phyloP scores from a whole-genome alignment of 1,140 invertebrate genomes.

The Brachionus paranguensis region DNA sequence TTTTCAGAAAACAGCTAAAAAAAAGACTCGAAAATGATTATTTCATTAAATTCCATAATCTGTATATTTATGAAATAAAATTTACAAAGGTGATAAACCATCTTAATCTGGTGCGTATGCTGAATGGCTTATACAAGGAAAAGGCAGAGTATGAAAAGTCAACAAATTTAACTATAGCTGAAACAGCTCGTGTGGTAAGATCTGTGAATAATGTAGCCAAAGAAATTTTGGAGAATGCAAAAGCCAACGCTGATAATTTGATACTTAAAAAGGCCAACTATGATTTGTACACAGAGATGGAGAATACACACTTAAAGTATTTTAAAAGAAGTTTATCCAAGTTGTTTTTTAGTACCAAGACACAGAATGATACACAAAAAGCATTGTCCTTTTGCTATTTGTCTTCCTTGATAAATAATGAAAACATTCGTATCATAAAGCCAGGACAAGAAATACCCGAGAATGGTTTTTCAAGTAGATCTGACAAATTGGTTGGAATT shows the following conservation, averaged over 20 bases:
- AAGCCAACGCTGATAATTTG: not conserved
- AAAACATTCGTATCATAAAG: not conserved
- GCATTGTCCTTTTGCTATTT: not conserved
- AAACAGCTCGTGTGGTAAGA: not conserved
- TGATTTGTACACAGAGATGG: not conserved
- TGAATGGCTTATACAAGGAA: conserved; percentile 6
- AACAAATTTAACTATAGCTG: not conserved
- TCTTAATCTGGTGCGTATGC: not conserved
- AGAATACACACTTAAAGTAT: not conserved
- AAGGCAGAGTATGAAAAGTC: not conserved
- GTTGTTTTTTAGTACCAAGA: not conserved
- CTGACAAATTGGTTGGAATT: not conserved
- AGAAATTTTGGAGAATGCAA: not conserved
- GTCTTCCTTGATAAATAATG: conserved; percentile 15
- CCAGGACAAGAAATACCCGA: not conserved
- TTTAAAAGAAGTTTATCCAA: not conserved
- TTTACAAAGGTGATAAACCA: conserved; percentile 6
- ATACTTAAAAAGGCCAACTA: not conserved
- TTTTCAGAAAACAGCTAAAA: not conserved
- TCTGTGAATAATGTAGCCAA: not conserved
- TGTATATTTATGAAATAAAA: conserved; percentile 15
- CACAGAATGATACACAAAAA: conserved; percentile 3
- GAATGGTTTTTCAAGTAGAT: not conserved
- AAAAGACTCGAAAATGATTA: conserved; percentile 24
- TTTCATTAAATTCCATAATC: not conserved